Percentiles rank a stretch among this genome's conserved stretches.
phyloP scores from a whole-genome alignment of 1,140 invertebrate species.

The Adoxophyes honmai region DNA sequence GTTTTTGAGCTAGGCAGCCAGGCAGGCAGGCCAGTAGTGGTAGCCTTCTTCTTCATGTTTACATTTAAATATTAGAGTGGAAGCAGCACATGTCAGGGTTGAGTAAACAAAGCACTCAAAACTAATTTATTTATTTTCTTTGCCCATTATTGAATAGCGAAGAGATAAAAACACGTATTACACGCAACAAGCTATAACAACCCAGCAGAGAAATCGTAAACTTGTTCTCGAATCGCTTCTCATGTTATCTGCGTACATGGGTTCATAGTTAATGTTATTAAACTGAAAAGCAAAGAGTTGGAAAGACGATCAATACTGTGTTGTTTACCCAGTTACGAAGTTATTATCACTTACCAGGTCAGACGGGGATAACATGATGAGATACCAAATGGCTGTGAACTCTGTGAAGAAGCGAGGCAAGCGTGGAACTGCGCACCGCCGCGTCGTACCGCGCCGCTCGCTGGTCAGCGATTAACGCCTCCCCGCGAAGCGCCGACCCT shows the following conservation, averaged over 20 bases:
- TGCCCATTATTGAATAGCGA: too few relatives aligned
- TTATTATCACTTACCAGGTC: constrained; percentile 26
- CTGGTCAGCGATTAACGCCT: constrained; percentile 19
- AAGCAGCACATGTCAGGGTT: too few relatives aligned
- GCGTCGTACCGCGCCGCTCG: constrained; percentile 17
- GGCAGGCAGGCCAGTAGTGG: too few relatives aligned
- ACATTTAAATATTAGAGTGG: too few relatives aligned
- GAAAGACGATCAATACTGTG: constrained; percentile 1
- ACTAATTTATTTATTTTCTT: too few relatives aligned
- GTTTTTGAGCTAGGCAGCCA: too few relatives aligned
- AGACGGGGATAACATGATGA: constrained; percentile 32
- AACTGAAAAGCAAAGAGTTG: background rate
- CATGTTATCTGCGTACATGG: background rate
- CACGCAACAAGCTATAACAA: too few relatives aligned
- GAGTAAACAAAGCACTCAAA: too few relatives aligned
- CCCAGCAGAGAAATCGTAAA: too few relatives aligned
- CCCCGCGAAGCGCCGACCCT: constrained; percentile 22
- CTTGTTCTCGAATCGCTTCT: background rate
- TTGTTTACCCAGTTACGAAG: background rate
- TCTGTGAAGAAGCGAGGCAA: background rate
- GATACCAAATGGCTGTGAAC: too few relatives aligned
- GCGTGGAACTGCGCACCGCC: constrained; percentile 28
- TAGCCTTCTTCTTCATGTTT: too few relatives aligned
- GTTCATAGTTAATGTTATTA: background rate
- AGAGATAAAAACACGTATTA: too few relatives aligned